Percentiles rank a stretch among this genome's conserved stretches.
Conservation (phyloP, 2,888 invertebrate species). For the Cataglyphis altisquamis region DNA sequence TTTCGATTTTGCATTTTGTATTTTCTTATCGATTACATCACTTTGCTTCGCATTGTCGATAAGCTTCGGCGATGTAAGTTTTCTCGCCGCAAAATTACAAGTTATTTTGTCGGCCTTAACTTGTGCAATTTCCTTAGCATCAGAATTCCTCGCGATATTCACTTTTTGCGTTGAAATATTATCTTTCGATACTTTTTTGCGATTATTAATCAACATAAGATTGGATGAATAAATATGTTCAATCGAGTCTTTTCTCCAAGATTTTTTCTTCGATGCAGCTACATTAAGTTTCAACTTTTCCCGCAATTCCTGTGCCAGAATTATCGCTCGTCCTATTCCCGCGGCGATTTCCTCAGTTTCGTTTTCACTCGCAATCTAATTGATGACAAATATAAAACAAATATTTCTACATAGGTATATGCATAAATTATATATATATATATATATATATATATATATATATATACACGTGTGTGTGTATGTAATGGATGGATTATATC, state of each 20-base stretch:
- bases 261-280: conserved; percentile 67
- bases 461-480: background rate
- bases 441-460: background rate
- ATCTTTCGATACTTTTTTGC: background rate
- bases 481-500: conserved; percentile 48
- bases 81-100: background rate
- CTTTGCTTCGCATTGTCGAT: background rate
- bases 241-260: conserved; percentile 55
- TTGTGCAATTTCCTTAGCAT: background rate
- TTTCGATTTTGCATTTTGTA: background rate
- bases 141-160: background rate
- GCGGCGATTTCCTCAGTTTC: conserved; percentile 79
- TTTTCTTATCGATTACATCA: background rate
- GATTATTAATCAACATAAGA: conserved; percentile 36
- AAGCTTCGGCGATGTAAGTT: background rate
- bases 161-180: conserved; percentile 14
- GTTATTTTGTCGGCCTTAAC: conserved; percentile 14
- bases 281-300: conserved; percentile 75
- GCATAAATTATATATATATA: conserved; percentile 17
- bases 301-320: conserved; percentile 80
- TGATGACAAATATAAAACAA: conserved; percentile 29
- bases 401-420: background rate
- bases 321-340: conserved; percentile 79
- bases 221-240: conserved; percentile 22
- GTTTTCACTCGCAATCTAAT: conserved; percentile 59